Evolutionary conservation across 2,113 vertebrate genomes (phyloP).

Genomic region (Protobothrops mucrosquamatus): DNA sequence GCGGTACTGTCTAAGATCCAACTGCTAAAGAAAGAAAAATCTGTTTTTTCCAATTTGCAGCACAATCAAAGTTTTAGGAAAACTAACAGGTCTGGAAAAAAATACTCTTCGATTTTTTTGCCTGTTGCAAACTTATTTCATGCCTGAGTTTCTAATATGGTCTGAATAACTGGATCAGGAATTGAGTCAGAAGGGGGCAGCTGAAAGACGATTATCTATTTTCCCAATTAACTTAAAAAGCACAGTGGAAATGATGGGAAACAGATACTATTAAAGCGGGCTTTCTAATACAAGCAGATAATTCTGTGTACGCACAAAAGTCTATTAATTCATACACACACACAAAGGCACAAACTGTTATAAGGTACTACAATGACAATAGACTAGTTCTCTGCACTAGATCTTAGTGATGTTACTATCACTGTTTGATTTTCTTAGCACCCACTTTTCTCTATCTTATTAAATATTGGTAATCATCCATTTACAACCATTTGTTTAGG

Average conservation of each 20-base stretch:
- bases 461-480: not conserved
- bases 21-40: conserved; percentile 7
- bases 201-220: conserved; percentile 38
- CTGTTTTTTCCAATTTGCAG: conserved; percentile 19
- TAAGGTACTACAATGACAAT: not conserved
- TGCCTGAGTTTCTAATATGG: conserved; percentile 27
- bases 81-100: conserved; percentile 33
- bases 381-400: not conserved
- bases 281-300: conserved; percentile 6
- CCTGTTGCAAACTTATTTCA: conserved; percentile 37
- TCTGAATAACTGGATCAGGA: conserved; percentile 38
- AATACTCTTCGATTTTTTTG: conserved; percentile 15
- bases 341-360: not conserved
- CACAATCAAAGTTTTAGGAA: conserved; percentile 17
- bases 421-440: not conserved
- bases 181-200: conserved; percentile 29
- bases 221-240: conserved; percentile 37
- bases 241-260: conserved; percentile 8
- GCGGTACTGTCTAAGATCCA: conserved; percentile 23
- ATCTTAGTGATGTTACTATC: not conserved
- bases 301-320: not conserved
- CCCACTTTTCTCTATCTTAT: not conserved
- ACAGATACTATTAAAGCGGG: not conserved
- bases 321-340: not conserved
- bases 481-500: not conserved